Evolutionary conservation across 2,797 vertebrate species (phyloP).

Genomic region (Cryptoprocta ferox): DNA sequence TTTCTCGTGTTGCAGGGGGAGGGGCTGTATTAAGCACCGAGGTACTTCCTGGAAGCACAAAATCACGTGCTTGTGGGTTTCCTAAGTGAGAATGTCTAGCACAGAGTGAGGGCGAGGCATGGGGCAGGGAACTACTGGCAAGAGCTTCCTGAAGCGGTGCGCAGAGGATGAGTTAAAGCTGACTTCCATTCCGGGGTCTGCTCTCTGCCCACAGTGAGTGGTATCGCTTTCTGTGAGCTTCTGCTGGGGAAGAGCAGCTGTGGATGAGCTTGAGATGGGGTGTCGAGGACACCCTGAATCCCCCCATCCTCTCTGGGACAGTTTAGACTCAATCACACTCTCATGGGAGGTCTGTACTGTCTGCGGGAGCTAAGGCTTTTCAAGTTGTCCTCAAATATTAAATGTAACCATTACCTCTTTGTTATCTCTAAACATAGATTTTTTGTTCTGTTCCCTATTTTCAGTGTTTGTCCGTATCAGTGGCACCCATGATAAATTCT

Average conservation of each 20-base stretch:
- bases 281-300: not conserved
- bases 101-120: not conserved
- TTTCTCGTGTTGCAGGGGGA: not conserved
- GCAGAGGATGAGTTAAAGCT: too few species aligned
- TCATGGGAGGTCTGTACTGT: not conserved
- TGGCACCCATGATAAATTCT: not conserved
- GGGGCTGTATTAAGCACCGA: not conserved
- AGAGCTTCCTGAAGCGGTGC: not conserved
- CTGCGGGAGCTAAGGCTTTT: not conserved
- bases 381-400: not conserved
- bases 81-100: not conserved
- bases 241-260: not conserved
- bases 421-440: not conserved
- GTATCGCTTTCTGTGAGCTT: rapidly evolving
- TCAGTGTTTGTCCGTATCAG: not conserved
- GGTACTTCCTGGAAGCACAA: conserved; percentile 3
- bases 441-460: not conserved
- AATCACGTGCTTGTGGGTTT: not conserved
- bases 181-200: not conserved
- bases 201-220: not conserved
- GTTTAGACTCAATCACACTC: not conserved
- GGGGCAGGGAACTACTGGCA: not conserved
- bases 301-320: not conserved
- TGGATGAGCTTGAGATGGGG: not conserved
- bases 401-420: not conserved